Percentiles rank a stretch among this genome's conserved stretches.
Conservation (phyloP, 2,888 invertebrate species). For the Mesoligia furuncula region DNA sequence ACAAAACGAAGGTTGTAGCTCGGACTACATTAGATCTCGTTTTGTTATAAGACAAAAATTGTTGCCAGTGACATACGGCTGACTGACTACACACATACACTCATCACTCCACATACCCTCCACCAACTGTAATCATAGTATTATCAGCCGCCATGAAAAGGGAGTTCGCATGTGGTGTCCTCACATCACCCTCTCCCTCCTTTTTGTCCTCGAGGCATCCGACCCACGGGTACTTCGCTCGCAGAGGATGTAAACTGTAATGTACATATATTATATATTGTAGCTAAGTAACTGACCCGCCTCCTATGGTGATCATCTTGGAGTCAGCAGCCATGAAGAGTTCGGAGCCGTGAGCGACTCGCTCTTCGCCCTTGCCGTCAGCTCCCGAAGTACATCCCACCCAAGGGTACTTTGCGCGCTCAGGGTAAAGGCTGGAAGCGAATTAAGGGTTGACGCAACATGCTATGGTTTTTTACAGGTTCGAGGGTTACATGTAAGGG, state of each 20-base stretch:
- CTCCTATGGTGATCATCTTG: conserved; percentile 98
- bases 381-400: conserved; percentile 91
- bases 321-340: conserved; percentile 99
- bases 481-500: conserved; percentile 28
- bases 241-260: conserved; percentile 93
- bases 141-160: conserved; percentile 98
- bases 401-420: conserved; percentile 98
- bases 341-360: conserved; percentile 95
- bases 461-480: conserved; percentile 60
- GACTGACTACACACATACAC: conserved; percentile 22
- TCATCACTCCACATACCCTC: conserved; percentile 93
- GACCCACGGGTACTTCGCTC: conserved; percentile 98
- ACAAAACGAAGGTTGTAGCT: neutral
- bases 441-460: conserved; percentile 64
- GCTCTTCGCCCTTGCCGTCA: conserved; percentile 89
- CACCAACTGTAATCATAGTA: conserved; percentile 98
- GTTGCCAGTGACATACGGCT: neutral
- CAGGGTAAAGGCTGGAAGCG: conserved; percentile 93
- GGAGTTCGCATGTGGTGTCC: conserved; percentile 93
- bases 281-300: conserved; percentile 93
- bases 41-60: neutral
- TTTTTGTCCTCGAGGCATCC: conserved; percentile 93
- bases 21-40: neutral
- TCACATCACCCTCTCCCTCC: conserved; percentile 74
- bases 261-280: conserved; percentile 11